Evolutionary conservation across 2,797 vertebrate genomes (phyloP).

Genomic region (Kryptolebias ocellatus): DNA sequence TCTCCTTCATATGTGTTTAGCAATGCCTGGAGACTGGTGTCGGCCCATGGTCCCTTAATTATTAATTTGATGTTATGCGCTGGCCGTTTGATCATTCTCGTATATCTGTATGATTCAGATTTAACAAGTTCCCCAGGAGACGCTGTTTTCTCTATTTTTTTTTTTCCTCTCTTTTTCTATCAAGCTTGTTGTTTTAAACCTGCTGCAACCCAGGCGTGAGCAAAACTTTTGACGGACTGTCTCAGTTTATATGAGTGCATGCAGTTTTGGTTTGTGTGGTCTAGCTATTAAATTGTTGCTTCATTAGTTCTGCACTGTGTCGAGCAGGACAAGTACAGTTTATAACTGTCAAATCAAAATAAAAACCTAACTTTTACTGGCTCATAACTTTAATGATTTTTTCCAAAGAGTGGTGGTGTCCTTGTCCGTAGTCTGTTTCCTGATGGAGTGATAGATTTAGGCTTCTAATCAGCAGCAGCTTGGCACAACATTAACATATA

Average conservation of each 20-base stretch:
- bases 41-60: constrained; percentile 78
- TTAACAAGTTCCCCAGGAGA: constrained; percentile 75
- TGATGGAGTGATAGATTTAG: constrained; percentile 16
- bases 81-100: constrained; percentile 79
- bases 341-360: constrained; percentile 10
- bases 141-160: constrained; percentile 26
- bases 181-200: constrained; percentile 53
- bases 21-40: constrained; percentile 65
- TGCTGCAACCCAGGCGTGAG: constrained; percentile 18
- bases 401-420: background rate
- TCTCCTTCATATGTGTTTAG: constrained; percentile 77
- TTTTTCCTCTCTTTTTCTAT: constrained; percentile 23
- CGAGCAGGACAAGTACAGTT: constrained; percentile 3
- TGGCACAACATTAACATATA: constrained; percentile 24
- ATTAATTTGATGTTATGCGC: constrained; percentile 77
- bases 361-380: background rate
- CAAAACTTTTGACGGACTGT: constrained; percentile 26
- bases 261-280: background rate
- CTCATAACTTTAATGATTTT: constrained; percentile 8
- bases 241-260: background rate
- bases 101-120: constrained; percentile 74
- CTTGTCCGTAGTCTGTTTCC: constrained; percentile 16
- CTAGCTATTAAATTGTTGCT: constrained; percentile 13
- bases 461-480: constrained; percentile 22
- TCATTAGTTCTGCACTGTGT: background rate